Percentiles rank a stretch among this genome's conserved stretches.
phyloP scores from a whole-genome alignment of 2,888 invertebrate genomes.

The Stenichneumon culpator region DNA sequence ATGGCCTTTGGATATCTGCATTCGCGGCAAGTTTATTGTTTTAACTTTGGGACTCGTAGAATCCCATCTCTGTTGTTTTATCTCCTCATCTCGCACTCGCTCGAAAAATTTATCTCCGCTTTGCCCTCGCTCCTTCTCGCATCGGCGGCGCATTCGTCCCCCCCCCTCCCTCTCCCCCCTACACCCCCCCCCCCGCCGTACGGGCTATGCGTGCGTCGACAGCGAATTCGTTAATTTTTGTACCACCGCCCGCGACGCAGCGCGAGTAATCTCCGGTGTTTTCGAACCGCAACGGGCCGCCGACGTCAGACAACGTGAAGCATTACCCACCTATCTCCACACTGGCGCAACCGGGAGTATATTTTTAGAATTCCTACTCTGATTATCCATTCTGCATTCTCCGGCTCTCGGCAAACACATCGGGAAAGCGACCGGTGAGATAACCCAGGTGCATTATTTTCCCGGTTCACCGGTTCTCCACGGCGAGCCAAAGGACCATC shows the following conservation, averaged over 20 bases:
- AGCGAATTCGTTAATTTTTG: constrained; percentile 72
- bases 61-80: constrained; percentile 35
- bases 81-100: constrained; percentile 41
- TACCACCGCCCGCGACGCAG: constrained; percentile 19
- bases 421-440: constrained; percentile 51
- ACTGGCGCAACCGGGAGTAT: constrained; percentile 47
- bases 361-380: constrained; percentile 60
- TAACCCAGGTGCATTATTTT: constrained; percentile 54
- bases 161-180: constrained; percentile 11
- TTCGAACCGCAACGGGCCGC: constrained; percentile 1
- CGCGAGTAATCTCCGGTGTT: constrained; percentile 22
- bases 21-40: constrained; percentile 79
- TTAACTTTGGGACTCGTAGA: constrained; percentile 75
- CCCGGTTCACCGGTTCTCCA: constrained; percentile 2
- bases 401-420: constrained; percentile 64
- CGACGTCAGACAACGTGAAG: constrained; percentile 46
- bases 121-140: constrained; percentile 26
- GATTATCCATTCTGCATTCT: constrained; percentile 52
- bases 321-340: constrained; percentile 58
- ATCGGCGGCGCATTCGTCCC: constrained; percentile 24
- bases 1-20: constrained; percentile 80
- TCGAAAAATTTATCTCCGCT: constrained; percentile 10
- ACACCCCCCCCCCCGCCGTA: neutral
- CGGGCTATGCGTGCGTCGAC: constrained; percentile 49
- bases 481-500: too few relatives aligned